phyloP scores from a whole-genome alignment of 2,113 vertebrate species.

The Sylvilagus bachmani region DNA sequence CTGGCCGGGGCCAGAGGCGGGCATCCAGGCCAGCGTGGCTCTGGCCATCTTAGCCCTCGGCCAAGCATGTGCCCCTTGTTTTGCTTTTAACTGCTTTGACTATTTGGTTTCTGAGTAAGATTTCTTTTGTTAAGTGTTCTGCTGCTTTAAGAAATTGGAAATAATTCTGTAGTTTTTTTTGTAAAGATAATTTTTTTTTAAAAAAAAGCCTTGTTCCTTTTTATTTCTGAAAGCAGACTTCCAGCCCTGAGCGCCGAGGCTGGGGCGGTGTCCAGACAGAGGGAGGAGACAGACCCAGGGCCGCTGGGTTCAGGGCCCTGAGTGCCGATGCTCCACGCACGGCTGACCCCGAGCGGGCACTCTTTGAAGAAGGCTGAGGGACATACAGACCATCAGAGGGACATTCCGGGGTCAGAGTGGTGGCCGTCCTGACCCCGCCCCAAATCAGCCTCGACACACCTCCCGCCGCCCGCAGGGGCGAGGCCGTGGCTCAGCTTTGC shows the following conservation, averaged over 20 bases:
- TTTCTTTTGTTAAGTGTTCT: constrained; percentile 36
- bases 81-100: constrained; percentile 9
- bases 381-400: not conserved
- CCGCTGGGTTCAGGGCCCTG: not conserved
- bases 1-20: no score
- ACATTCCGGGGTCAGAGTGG: no score
- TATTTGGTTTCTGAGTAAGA: constrained; percentile 31
- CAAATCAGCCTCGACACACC: not conserved
- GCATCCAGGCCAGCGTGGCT: no score
- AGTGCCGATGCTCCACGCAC: not conserved
- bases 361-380: not conserved
- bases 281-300: not conserved
- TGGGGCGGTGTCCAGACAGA: no score
- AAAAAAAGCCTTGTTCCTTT: not conserved
- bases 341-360: not conserved
- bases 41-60: no score
- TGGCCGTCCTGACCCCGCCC: no score
- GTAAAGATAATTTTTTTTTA: not conserved
- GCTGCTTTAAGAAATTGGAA: not conserved
- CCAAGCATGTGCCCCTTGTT: not conserved
- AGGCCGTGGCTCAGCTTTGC: no score
- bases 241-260: no score
- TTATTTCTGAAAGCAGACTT: constrained; percentile 53
- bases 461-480: not conserved
- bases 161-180: not conserved